A percentile compares a stretch with the other conserved stretches of the same genome.
These are phyloP conservation scores for Tillus elongatus DNA, from an alignment of 2,888 invertebrate genomes.

Conservation along the genomic window DNA sequence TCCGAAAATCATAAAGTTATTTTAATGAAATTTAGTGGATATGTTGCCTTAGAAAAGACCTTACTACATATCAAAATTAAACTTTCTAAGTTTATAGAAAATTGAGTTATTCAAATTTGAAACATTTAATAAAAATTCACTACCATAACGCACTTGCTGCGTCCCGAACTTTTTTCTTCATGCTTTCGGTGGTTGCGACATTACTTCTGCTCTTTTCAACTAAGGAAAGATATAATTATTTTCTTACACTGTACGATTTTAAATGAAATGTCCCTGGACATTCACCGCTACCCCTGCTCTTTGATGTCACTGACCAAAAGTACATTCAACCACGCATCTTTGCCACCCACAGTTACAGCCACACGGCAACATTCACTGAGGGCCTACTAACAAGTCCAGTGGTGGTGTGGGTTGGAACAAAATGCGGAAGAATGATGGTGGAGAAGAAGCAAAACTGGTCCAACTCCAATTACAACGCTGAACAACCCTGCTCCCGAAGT, in stretches of 20 bases:
- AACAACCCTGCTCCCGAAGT: slow-evolving; percentile 14
- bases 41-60: no score
- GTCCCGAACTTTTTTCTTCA: no score
- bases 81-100: no score
- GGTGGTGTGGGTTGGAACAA: slow-evolving; percentile 6
- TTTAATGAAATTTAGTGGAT: no score
- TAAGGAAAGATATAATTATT: slow-evolving; percentile 1
- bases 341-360: slow-evolving; percentile 4
- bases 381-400: slow-evolving; percentile 10
- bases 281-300: not conserved
- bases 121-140: no score
- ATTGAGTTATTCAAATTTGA: no score
- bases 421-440: slow-evolving; percentile 10
- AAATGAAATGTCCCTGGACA: no score
- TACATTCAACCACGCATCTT: not conserved
- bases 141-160: no score
- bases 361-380: slow-evolving; percentile 9
- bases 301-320: not conserved
- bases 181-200: slow-evolving; percentile 5
- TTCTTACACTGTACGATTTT: not conserved
- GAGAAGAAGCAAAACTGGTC: slow-evolving; percentile 10
- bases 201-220: not conserved
- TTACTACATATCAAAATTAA: no score
- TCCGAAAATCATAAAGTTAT: no score
- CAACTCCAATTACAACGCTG: slow-evolving; percentile 11